Percentiles rank a stretch among this genome's conserved stretches.
Conservation (phyloP, 2,888 invertebrate genomes). For the Lumbricus terrestris region DNA sequence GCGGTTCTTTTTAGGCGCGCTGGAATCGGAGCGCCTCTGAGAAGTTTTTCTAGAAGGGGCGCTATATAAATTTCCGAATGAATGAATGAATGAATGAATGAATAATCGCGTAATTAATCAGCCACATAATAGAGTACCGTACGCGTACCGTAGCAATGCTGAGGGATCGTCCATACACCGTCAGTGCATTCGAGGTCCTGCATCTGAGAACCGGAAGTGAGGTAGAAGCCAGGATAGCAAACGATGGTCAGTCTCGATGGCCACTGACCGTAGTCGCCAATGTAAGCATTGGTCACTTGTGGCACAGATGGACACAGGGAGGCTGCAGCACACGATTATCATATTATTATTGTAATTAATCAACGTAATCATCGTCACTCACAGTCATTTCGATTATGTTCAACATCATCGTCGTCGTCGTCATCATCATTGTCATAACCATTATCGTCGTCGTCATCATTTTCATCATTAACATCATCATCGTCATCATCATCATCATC, state of each 20-base stretch:
- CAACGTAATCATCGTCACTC: no score
- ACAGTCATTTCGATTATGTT: background rate
- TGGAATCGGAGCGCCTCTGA: no score
- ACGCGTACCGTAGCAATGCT: background rate
- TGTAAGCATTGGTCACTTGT: background rate
- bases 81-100: no score
- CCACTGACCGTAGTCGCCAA: background rate
- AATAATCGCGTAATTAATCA: no score
- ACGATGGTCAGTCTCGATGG: background rate
- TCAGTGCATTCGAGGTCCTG: background rate
- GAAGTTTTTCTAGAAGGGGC: no score
- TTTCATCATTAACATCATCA: background rate
- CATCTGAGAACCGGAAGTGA: background rate
- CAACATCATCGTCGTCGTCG: background rate
- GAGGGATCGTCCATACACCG: background rate
- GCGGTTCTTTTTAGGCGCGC: no score
- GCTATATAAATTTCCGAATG: no score
- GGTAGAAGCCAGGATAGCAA: background rate
- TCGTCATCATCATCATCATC: slow-evolving; percentile 14
- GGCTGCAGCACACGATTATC: background rate
- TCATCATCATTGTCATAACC: slow-evolving; percentile 7
- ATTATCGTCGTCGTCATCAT: background rate
- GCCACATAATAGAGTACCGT: no score
- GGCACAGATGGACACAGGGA: slow-evolving; percentile 8
- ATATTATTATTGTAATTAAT: background rate